Conservation (phyloP, 2,888 invertebrate species). For the Empis stercorea region DNA sequence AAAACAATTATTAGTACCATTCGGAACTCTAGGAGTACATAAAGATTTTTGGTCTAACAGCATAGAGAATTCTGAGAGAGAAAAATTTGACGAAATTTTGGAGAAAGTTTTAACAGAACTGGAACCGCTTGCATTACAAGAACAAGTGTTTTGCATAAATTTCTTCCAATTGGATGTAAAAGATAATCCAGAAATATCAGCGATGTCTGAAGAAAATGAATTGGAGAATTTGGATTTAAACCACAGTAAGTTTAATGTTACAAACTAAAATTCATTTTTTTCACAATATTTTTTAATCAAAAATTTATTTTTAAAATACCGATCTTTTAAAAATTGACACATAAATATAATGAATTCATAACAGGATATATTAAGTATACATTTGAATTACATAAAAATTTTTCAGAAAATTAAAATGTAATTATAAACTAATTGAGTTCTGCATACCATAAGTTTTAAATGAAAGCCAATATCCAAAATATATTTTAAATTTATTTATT, state of each 20-base stretch:
- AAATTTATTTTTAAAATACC: no score
- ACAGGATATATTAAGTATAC: no score
- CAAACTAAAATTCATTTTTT: no score
- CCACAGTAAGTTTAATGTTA: not conserved
- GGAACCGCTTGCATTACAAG: conserved; percentile 82
- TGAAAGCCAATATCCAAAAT: no score
- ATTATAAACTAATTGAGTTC: no score
- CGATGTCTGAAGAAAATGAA: not conserved
- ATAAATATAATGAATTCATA: no score
- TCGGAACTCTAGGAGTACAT: conserved; percentile 45
- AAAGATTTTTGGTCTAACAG: conserved; percentile 51
- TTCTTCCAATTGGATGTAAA: conserved; percentile 76
- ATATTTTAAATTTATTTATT: no score
- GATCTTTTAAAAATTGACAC: no score
- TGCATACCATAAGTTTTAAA: no score
- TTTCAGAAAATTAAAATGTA: no score
- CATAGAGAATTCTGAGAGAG: conserved; percentile 44
- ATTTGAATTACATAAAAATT: no score
- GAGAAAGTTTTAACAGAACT: conserved; percentile 79
- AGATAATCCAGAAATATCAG: not conserved
- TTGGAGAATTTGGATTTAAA: not conserved
- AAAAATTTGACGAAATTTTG: conserved; percentile 52
- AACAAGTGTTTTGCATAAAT: conserved; percentile 86
- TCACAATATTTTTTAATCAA: no score
- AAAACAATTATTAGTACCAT: conserved; percentile 24